These are phyloP conservation scores for Rhodinocichla rosea DNA, from an alignment of 2,113 vertebrate species.

Conservation along the genomic window DNA sequence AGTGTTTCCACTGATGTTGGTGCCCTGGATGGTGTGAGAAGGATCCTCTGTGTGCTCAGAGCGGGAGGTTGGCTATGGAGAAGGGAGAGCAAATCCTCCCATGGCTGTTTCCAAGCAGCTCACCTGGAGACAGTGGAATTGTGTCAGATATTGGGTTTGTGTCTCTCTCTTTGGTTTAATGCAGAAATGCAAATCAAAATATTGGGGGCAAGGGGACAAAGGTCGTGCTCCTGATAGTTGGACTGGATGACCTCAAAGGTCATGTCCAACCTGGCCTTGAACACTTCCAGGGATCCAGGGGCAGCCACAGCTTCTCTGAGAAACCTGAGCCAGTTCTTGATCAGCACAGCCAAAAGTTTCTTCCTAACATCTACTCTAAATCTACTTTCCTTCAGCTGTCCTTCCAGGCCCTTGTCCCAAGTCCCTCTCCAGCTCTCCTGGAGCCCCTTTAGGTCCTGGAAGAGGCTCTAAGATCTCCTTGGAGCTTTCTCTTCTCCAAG, in stretches of 20 bases:
- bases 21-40: not conserved
- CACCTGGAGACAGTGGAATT: not conserved
- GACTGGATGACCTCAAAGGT: not conserved
- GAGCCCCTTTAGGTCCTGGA: no score
- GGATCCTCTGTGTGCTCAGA: not conserved
- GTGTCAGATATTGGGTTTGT: not conserved
- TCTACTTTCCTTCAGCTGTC: no score
- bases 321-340: no score
- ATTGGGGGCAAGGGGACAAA: accelerated
- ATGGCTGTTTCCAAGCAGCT: not conserved
- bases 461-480: no score
- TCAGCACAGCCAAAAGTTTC: no score
- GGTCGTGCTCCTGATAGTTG: not conserved
- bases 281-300: no score
- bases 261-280: no score
- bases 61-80: not conserved
- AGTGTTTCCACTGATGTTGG: not conserved
- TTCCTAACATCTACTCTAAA: no score
- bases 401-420: no score
- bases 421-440: no score
- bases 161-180: not conserved
- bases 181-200: not conserved
- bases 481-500: no score
- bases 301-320: no score
- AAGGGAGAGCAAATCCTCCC: not conserved